Base-by-base conservation (phyloP, 2,797 vertebrate species). In the Botia almorhae region DNA sequence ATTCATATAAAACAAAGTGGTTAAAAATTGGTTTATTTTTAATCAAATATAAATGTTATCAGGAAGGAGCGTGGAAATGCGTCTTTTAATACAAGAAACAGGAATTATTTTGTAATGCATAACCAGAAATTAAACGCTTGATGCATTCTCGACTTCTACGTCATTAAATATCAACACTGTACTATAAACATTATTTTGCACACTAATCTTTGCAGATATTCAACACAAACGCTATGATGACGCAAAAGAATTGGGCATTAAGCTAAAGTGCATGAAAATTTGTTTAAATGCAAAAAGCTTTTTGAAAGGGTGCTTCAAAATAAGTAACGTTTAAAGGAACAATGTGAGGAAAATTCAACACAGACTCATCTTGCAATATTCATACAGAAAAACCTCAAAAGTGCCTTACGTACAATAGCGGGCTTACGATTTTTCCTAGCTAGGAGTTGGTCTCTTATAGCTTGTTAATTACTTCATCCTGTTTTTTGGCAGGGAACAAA, bases 381-480 rank as follows among this genome's bases (percentile, higher is more conserved):
- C 91, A 85, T 90, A 91, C 89, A 14, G 91, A 92, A 92, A 90
- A 93, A 91, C 77, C 26, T 23, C 2, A 17, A 14, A 46, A 74
- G 70, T 50, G 19, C 21, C 51, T 2, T 14, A 21, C 11, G 0
- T 60, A 85, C 90, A 92, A 91, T 89, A 88, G 90, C 90, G 68
- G 56, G 87, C 87, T 89, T 84, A 89, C 69, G 55, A 83, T 85
- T 80, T 86, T 87, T 84, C 83, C 89, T 87, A 51, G 69, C 80
- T 86, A 90, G 86, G 86, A 88, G 82, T 89, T 90, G 76, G 73
- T 87, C 87, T 87, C 87, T 90, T 84, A 69, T 89, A 90, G 84
- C 85, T 88, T 83, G 85, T 90, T 92, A 92, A 93, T 93, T 93
- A 93, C 91, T 90, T 86, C 68, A 86, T 86, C 74, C 76, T 84